Conservation (phyloP, 1,140 invertebrate species). For the Ditylenchus dipsaci region DNA sequence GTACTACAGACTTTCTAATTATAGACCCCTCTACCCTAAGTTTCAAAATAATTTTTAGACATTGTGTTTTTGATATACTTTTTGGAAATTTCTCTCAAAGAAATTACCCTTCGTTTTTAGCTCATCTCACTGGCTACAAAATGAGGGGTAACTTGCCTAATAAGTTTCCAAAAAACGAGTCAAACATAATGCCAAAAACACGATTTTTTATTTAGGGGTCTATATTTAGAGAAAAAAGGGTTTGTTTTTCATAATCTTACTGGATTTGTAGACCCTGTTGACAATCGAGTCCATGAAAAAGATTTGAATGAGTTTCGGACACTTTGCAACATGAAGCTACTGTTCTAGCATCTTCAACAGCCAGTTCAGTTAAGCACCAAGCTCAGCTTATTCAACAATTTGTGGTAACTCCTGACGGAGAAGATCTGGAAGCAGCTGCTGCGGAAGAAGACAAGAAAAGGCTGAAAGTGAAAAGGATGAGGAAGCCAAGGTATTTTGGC, state of each 20-base stretch:
- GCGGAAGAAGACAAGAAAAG: constrained; percentile 17
- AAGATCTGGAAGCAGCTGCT: constrained; percentile 4
- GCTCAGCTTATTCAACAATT: constrained; percentile 44
- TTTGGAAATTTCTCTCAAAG: not conserved
- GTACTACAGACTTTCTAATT: not conserved
- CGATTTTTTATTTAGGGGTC: no score
- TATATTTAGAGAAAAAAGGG: not conserved
- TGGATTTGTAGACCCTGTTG: constrained; percentile 46
- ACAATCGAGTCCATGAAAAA: constrained; percentile 49
- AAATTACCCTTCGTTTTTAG: not conserved
- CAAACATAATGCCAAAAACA: not conserved
- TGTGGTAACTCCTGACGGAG: constrained; percentile 32
- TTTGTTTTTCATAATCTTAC: constrained; percentile 3
- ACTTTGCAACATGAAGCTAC: constrained; percentile 44
- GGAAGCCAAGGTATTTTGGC: not conserved
- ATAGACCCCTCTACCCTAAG: not conserved
- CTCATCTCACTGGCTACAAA: not conserved
- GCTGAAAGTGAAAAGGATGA: constrained; percentile 14
- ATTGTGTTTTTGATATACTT: not conserved
- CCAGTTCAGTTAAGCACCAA: constrained; percentile 42
- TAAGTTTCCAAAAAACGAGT: not conserved
- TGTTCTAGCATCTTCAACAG: constrained; percentile 34
- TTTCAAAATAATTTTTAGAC: not conserved
- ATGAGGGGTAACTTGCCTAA: no score
- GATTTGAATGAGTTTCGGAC: constrained; percentile 50